Conservation (phyloP, 1,140 invertebrate genomes). For the Pissodes strobi region DNA sequence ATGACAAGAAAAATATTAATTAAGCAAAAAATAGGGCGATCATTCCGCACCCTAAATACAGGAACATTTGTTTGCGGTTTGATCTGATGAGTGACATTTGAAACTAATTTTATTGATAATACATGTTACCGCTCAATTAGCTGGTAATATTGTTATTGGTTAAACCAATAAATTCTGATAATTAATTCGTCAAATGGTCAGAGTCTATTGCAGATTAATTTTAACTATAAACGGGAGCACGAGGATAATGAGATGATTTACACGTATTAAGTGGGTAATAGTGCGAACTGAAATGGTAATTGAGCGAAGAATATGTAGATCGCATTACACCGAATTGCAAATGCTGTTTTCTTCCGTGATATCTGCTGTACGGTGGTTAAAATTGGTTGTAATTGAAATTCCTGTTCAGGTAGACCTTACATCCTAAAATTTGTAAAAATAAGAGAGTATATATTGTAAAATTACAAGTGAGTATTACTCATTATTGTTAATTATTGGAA, state of each 20-base stretch:
- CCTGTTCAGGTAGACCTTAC: too few species aligned
- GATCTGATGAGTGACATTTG: background rate
- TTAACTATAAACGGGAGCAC: conserved; percentile 28
- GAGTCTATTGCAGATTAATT: conserved; percentile 32
- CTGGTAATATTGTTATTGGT: conserved; percentile 18
- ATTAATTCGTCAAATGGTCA: conserved; percentile 37
- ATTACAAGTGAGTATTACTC: too few species aligned
- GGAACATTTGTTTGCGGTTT: background rate
- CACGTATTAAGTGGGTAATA: conserved; percentile 35
- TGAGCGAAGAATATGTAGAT: conserved; percentile 20
- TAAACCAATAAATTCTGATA: conserved; percentile 33
- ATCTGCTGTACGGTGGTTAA: too few species aligned
- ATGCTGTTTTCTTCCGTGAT: background rate
- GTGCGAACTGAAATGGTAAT: conserved; percentile 21
- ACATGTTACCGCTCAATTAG: conserved; percentile 7
- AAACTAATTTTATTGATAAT: conserved; percentile 11
- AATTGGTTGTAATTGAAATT: too few species aligned
- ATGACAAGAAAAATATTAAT: too few species aligned
- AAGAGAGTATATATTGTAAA: too few species aligned
- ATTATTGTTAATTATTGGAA: too few species aligned
- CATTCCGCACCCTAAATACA: too few species aligned
- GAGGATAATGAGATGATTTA: conserved; percentile 31
- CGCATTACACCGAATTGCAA: conserved; percentile 5
- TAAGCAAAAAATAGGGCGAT: too few species aligned
- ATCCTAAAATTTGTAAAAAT: too few species aligned